Evolutionary conservation across 2,113 vertebrate genomes (phyloP).

Genomic region (Siniperca chuatsi): DNA sequence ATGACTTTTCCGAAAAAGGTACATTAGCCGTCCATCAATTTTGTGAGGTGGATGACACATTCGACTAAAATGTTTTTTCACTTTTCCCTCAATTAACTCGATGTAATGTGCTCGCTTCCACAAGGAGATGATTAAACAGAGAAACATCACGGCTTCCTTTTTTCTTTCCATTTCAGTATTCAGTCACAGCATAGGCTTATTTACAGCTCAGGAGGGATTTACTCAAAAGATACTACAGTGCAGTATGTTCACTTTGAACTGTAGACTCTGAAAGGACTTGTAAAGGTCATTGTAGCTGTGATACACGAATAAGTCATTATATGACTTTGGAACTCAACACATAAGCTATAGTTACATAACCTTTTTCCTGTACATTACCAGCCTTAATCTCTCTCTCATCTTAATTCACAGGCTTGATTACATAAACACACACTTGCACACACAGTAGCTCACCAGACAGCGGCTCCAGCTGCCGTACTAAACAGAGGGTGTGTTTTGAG

Average conservation of each 20-base stretch:
- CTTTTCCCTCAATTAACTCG: constrained; percentile 70
- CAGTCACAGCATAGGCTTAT: constrained; percentile 38
- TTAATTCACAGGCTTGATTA: constrained; percentile 4
- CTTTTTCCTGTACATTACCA: background rate
- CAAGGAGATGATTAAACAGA: constrained; percentile 56
- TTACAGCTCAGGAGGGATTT: constrained; percentile 57
- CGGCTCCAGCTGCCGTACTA: constrained; percentile 16
- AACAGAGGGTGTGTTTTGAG: constrained; percentile 48
- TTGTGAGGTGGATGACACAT: constrained; percentile 61
- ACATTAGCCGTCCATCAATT: constrained; percentile 71
- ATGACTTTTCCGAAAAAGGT: constrained; percentile 56
- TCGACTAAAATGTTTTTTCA: constrained; percentile 56
- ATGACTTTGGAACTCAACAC: background rate
- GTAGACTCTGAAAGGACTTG: constrained; percentile 34
- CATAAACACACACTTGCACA: background rate
- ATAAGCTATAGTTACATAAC: constrained; percentile 9
- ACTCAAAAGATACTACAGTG: background rate
- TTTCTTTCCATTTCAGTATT: background rate
- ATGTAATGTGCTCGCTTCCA: constrained; percentile 54
- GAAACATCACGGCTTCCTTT: constrained; percentile 30
- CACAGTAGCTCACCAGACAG: constrained; percentile 3
- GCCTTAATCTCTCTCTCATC: constrained; percentile 7
- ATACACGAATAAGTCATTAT: constrained; percentile 18
- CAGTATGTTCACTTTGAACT: constrained; percentile 16
- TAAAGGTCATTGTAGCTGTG: constrained; percentile 46